These are phyloP conservation scores for Umimayanthus chanpuru DNA, from an alignment of 92 coral and sea anemone genomes.

Conservation along the genomic window DNA sequence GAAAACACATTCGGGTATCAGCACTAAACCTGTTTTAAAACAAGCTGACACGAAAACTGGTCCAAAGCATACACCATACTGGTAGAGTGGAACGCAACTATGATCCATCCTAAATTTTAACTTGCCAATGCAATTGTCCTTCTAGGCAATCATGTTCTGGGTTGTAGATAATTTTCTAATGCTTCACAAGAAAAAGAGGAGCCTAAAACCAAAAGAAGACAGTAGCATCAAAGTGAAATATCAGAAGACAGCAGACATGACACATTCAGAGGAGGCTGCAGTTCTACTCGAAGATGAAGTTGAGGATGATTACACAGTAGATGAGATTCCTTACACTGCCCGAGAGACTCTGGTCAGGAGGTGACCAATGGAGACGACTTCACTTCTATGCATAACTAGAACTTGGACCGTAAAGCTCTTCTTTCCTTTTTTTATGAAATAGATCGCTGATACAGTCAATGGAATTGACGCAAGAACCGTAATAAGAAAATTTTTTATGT, in stretches of 20 bases:
- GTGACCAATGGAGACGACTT: neutral
- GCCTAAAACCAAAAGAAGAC: slow-evolving; percentile 54
- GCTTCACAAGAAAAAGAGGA: slow-evolving; percentile 78
- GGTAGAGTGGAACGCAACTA: neutral
- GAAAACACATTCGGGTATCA: too few species aligned
- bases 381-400: neutral
- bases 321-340: slow-evolving; percentile 23
- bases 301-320: slow-evolving; percentile 57
- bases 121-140: neutral
- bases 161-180: slow-evolving; percentile 96
- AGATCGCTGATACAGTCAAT: neutral
- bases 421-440: neutral
- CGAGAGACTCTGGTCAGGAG: slow-evolving; percentile 26
- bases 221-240: slow-evolving; percentile 68
- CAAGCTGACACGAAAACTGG: too few species aligned
- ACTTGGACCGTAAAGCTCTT: neutral
- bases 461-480: too few species aligned
- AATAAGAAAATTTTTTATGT: too few species aligned
- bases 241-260: slow-evolving; percentile 60
- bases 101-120: neutral
- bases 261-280: slow-evolving; percentile 86
- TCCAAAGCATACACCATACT: neutral
- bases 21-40: too few species aligned
- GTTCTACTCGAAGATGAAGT: slow-evolving; percentile 72
- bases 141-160: slow-evolving; percentile 97